phyloP scores from a whole-genome alignment of 2,888 invertebrate species.

The Melinopterus prodromus region DNA sequence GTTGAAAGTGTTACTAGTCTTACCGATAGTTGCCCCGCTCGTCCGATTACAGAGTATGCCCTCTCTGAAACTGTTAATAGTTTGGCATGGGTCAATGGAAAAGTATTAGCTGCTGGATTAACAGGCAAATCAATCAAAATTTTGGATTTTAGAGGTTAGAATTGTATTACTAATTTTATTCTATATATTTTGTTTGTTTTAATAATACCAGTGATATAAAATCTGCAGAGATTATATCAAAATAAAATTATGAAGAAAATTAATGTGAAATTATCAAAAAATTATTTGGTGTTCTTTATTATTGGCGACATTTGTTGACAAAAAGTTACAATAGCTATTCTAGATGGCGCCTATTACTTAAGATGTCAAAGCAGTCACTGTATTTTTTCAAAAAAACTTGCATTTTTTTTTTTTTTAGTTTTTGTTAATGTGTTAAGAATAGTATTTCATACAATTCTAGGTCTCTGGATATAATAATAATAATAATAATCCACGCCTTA shows the following conservation, averaged over 20 bases:
- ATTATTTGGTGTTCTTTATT: too few relatives aligned
- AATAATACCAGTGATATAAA: too few relatives aligned
- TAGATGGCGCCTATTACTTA: too few relatives aligned
- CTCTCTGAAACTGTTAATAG: constrained; percentile 86
- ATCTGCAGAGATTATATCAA: too few relatives aligned
- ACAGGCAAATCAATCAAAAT: constrained; percentile 89
- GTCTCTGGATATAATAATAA: too few relatives aligned
- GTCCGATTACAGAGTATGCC: constrained; percentile 79
- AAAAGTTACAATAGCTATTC: too few relatives aligned
- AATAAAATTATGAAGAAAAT: too few relatives aligned
- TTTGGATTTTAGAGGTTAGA: constrained; percentile 86
- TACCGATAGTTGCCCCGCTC: constrained; percentile 50
- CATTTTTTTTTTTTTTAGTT: constrained; percentile 18
- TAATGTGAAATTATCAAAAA: too few relatives aligned
- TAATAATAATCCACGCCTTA: too few relatives aligned
- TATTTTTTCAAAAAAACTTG: constrained; percentile 12
- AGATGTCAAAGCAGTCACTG: background rate
- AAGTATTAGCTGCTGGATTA: constrained; percentile 87
- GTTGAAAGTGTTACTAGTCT: constrained; percentile 59
- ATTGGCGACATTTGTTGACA: too few relatives aligned
- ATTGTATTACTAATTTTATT: background rate
- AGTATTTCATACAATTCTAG: constrained; percentile 22
- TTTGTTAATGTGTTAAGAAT: constrained; percentile 21
- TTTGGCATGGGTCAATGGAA: constrained; percentile 82
- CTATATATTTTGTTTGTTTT: too few relatives aligned